Evolutionary conservation across 2,888 invertebrate genomes (phyloP).

Genomic region (Actias luna): DNA sequence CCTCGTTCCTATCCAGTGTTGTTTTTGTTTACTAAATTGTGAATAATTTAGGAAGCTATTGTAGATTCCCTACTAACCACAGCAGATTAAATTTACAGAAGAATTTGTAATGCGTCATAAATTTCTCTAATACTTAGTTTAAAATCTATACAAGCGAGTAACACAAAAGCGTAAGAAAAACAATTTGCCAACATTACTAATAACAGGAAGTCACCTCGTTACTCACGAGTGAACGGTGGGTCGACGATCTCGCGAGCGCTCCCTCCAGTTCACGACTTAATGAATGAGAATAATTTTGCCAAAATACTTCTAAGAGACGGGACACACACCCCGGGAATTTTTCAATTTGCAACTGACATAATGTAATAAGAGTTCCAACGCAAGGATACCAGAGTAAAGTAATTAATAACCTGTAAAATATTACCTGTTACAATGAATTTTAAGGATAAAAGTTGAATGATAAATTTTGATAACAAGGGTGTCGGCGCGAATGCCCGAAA

Average conservation of each 20-base stretch:
- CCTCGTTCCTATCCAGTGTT: no score
- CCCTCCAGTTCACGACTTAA: constrained; percentile 78
- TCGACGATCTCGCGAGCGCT: constrained; percentile 74
- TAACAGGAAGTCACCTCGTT: constrained; percentile 79
- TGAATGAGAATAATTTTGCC: constrained; percentile 81
- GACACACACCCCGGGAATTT: constrained; percentile 81
- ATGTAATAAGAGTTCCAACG: constrained; percentile 81
- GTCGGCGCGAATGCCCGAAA: constrained; percentile 59
- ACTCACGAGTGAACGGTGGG: constrained; percentile 77
- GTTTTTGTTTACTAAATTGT: no score
- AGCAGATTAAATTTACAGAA: no score
- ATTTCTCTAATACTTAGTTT: constrained; percentile 10
- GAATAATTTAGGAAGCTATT: no score
- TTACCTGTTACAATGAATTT: constrained; percentile 81
- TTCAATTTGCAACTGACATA: constrained; percentile 82
- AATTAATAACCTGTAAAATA: constrained; percentile 81
- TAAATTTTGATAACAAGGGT: constrained; percentile 78
- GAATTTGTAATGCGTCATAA: neutral
- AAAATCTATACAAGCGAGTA: constrained; percentile 49
- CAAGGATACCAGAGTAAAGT: constrained; percentile 74
- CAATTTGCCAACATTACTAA: constrained; percentile 77
- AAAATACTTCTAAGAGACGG: constrained; percentile 79
- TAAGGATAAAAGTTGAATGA: constrained; percentile 81
- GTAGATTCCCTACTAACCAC: no score
- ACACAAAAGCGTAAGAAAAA: constrained; percentile 67